These are phyloP conservation scores for Chloroceryle amazona DNA, from an alignment of 2,797 vertebrate genomes.

Conservation along the genomic window DNA sequence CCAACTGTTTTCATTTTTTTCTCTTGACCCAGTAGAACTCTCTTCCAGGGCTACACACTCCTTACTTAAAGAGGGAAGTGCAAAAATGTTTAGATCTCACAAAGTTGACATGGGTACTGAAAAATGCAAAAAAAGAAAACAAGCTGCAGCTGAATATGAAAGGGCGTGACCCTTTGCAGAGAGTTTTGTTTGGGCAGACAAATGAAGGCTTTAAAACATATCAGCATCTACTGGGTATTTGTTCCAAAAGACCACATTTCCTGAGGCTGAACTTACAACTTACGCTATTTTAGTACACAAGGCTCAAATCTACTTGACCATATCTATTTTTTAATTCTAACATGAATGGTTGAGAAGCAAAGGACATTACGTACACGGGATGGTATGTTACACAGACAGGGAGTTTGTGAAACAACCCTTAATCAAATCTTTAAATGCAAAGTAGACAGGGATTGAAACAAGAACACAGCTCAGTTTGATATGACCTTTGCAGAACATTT, in stretches of 20 bases:
- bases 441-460: neutral
- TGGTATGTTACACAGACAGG: constrained; percentile 17
- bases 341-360: constrained; percentile 48
- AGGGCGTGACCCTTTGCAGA: neutral
- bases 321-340: constrained; percentile 36
- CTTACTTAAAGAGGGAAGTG: neutral
- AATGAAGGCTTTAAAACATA: constrained; percentile 12
- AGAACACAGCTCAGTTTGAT: neutral
- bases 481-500: neutral
- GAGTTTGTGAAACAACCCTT: constrained; percentile 22
- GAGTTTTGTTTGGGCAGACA: neutral
- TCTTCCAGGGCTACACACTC: neutral
- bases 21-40: neutral
- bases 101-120: neutral
- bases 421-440: constrained; percentile 1
- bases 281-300: constrained; percentile 50
- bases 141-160: neutral
- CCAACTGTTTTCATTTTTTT: neutral
- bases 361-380: constrained; percentile 11
- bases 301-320: constrained; percentile 57
- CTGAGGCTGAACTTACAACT: constrained; percentile 40
- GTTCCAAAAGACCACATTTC: constrained; percentile 38
- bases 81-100: neutral
- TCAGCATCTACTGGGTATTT: constrained; percentile 14
- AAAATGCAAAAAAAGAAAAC: neutral